Evolutionary conservation across 2,797 vertebrate species (phyloP), one percentile per base, ranked within the genome.

Genomic region (Spea hammondii): DNA sequence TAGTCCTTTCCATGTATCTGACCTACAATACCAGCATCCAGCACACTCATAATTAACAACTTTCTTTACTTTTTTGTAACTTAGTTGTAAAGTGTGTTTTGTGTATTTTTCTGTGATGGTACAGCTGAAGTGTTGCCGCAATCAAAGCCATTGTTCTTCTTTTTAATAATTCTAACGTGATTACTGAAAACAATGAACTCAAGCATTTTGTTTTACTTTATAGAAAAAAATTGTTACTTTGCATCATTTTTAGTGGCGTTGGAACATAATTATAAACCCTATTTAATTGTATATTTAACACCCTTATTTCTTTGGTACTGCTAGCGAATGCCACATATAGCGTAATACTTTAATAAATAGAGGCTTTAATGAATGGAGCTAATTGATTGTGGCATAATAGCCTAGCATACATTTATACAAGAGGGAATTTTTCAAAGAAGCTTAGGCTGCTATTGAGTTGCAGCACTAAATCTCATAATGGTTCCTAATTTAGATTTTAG

Each of bases 341-440:
- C 88, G 88, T 88, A 86, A 86, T 88, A 88, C 88, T 87, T 91
- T 93, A 92, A 92, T 92, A 92, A 92, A 92, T 91, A 91, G 90
- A 91, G 88, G 91, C 90, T 88, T 32, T 93, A 93, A 93, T 92
- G 90, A 93, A 92, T 92, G 89, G 88, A 90, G 91, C 91, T 92
- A 92, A 93, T 93, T 92, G 91, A 93, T 91, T 92, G 88, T 91
- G 90, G 89, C 91, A 92, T 89, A 88, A 90, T 88, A 92, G 89
- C 90, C 89, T 90, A 90, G 90, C 91, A 90, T 89, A 92, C 88
- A 87, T 92, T 91, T 89, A 87, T 92, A 88, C 91, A 88, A 91
- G 82, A 85, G 91, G 89, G 89, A 92, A 89, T 93, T 86, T 83
- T 88, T 92, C 89, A 90, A 91, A 92, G 91, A 90, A 89, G 88